Conservation (phyloP, 1,140 invertebrate species). For the Solen grandis region DNA sequence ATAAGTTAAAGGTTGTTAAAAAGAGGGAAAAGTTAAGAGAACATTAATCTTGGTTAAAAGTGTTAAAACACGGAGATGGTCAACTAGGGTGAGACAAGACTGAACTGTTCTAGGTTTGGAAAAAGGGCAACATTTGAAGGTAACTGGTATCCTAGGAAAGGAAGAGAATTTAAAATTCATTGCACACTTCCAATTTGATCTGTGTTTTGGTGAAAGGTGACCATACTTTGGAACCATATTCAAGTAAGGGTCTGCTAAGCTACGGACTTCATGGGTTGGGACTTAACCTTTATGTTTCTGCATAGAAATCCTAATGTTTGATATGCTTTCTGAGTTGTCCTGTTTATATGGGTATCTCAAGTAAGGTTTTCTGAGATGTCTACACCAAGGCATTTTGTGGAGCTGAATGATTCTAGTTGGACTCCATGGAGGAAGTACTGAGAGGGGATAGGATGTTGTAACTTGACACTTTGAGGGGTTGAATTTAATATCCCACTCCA, state of each 20-base stretch:
- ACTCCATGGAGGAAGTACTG: neutral
- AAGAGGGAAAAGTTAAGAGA: too few species aligned
- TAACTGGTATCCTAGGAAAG: too few species aligned
- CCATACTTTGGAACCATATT: conserved; percentile 16
- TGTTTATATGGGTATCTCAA: conserved; percentile 32
- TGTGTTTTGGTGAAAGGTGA: conserved; percentile 5
- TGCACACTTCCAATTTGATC: conserved; percentile 6
- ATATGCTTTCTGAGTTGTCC: conserved; percentile 9
- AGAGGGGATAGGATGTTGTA: neutral
- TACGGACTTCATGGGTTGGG: neutral
- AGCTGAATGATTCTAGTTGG: neutral
- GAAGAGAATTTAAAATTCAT: too few species aligned
- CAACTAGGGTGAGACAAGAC: too few species aligned
- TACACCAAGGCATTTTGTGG: conserved; percentile 35
- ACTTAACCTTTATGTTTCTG: conserved; percentile 19
- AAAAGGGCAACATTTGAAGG: too few species aligned
- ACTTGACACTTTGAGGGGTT: too few species aligned
- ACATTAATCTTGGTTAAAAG: too few species aligned
- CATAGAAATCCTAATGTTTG: conserved; percentile 12
- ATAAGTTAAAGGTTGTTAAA: too few species aligned
- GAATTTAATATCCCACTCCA: conserved; percentile 1
- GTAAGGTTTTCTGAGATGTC: conserved; percentile 8
- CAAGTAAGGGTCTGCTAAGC: neutral
- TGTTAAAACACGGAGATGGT: too few species aligned
- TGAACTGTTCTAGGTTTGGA: too few species aligned